phyloP scores from a whole-genome alignment of 1,140 invertebrate species.

The Lasioglossum albipes region DNA sequence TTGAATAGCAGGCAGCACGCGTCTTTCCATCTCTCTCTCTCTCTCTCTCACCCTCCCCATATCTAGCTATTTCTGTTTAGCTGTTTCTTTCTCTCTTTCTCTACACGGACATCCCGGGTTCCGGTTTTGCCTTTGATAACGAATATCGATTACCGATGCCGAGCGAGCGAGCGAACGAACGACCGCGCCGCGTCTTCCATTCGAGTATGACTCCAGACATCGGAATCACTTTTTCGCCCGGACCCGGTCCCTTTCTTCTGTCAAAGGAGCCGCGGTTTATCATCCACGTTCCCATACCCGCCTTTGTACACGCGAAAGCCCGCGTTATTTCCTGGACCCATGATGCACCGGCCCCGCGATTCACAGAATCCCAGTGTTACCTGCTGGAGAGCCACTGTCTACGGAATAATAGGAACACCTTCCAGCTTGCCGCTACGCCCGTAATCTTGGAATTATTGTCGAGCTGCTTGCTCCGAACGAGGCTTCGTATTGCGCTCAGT shows the following conservation, averaged over 20 bases:
- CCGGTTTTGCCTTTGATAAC: constrained; percentile 64
- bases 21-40: neutral
- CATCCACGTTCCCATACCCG: constrained; percentile 24
- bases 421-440: too few relatives aligned
- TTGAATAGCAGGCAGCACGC: constrained; percentile 43
- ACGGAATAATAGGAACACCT: too few relatives aligned
- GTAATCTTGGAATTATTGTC: too few relatives aligned
- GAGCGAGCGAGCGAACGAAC: neutral
- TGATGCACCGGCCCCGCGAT: neutral
- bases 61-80: constrained; percentile 2
- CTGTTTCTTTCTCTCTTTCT: neutral
- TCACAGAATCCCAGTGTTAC: too few relatives aligned
- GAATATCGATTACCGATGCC: constrained; percentile 64
- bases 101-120: constrained; percentile 47
- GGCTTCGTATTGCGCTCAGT: too few relatives aligned
- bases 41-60: neutral
- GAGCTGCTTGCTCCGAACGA: too few relatives aligned
- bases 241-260: constrained; percentile 20
- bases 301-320: neutral
- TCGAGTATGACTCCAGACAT: constrained; percentile 54
- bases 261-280: constrained; percentile 34
- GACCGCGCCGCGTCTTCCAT: constrained; percentile 36
- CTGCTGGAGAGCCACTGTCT: too few relatives aligned
- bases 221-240: constrained; percentile 47
- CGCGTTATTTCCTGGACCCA: constrained; percentile 8